Percentiles rank a stretch among this genome's conserved stretches.
phyloP scores from a whole-genome alignment of 2,113 vertebrate genomes.

The Alouatta palliata region DNA sequence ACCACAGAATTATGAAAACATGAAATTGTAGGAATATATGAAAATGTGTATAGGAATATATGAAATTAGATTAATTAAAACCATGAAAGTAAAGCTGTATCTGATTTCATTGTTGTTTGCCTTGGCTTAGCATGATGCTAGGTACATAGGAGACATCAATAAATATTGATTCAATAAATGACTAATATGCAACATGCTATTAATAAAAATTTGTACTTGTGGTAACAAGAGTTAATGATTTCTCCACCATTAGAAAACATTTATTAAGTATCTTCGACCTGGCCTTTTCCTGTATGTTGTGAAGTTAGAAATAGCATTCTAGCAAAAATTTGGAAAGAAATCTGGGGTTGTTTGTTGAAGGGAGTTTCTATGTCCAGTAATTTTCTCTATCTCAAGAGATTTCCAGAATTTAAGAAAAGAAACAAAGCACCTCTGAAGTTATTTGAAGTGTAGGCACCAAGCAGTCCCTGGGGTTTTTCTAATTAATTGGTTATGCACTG shows the following conservation, averaged over 20 bases:
- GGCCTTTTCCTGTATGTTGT: neutral
- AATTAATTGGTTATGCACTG: neutral
- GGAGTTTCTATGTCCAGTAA: neutral
- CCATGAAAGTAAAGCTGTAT: neutral
- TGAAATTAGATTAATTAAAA: neutral
- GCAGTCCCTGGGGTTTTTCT: neutral
- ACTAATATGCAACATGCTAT: neutral
- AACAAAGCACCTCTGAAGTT: neutral
- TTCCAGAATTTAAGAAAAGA: conserved; percentile 1
- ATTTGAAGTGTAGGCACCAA: neutral
- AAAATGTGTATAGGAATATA: neutral
- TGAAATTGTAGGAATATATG: neutral
- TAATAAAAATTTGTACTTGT: neutral
- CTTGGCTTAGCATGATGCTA: neutral
- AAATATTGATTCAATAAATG: neutral
- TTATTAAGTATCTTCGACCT: neutral
- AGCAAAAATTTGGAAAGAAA: neutral
- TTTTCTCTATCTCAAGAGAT: neutral
- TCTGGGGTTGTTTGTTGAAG: neutral
- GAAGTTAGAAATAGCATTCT: neutral
- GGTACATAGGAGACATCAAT: no score
- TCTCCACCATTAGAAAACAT: neutral
- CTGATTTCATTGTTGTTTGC: neutral
- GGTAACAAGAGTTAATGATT: neutral
- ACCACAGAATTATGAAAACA: neutral